Percentiles rank a stretch among this genome's conserved stretches.
Evolutionary conservation across 92 coral and sea anemone species (phyloP).

Genomic region (Heliopora coerulea): DNA sequence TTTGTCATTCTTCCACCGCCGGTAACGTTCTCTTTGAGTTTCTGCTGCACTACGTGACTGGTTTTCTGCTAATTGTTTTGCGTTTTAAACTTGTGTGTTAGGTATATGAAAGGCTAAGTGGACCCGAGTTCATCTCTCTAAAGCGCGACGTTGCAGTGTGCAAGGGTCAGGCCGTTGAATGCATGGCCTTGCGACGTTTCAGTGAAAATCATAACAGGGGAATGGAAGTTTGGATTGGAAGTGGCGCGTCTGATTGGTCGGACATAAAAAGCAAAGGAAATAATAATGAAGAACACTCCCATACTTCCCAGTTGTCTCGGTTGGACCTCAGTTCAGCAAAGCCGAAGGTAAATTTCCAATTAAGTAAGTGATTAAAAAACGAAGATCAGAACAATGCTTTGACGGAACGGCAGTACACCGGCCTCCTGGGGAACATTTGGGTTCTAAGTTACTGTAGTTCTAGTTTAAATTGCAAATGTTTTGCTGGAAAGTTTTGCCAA

Average conservation of each 20-base stretch:
- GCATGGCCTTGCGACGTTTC: slow-evolving; percentile 80
- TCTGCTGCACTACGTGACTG: too few species aligned
- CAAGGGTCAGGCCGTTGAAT: slow-evolving; percentile 90
- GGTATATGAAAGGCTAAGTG: slow-evolving; percentile 84
- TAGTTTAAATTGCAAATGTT: too few species aligned
- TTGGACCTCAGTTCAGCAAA: slow-evolving; percentile 71
- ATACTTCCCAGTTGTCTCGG: slow-evolving; percentile 69
- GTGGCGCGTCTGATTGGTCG: slow-evolving; percentile 67
- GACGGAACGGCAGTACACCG: too few species aligned
- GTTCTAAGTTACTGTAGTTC: too few species aligned
- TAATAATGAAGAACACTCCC: not conserved
- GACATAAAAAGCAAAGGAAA: slow-evolving; percentile 2
- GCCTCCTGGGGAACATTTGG: too few species aligned
- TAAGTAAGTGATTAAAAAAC: too few species aligned
- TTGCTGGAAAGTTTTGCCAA: too few species aligned
- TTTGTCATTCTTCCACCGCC: too few species aligned
- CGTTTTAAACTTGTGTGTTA: slow-evolving; percentile 25
- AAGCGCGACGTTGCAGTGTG: slow-evolving; percentile 88
- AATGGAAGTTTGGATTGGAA: slow-evolving; percentile 95
- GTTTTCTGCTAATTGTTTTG: slow-evolving; percentile 3
- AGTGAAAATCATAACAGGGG: slow-evolving; percentile 43
- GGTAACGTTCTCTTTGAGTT: not conserved
- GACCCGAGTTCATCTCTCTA: slow-evolving; percentile 81
- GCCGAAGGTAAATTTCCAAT: slow-evolving; percentile 73
- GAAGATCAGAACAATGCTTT: too few species aligned